Evolutionary conservation across 2,888 invertebrate species (phyloP), one percentile per base, ranked within the genome.

Genomic region (Callyntrura guangdongensis): DNA sequence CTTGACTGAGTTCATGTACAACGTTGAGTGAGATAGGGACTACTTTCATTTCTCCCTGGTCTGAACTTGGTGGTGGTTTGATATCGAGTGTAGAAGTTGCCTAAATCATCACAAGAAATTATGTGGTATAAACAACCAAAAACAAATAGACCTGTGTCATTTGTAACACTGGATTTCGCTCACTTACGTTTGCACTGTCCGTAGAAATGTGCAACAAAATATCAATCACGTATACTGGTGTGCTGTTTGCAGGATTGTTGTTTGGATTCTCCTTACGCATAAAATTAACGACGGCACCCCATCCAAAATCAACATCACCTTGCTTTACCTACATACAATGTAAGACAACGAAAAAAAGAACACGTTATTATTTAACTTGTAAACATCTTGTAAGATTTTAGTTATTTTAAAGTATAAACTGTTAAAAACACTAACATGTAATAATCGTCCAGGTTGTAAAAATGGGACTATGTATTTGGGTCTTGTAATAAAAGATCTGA

Each of bases 251-350:
- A 0, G 94, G 93, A 77, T 93, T 86, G 94, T 95, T 91, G 84
- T 92, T 84, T 95, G 94, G 91, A 92, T 95, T 91, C 81, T 93
- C 92, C 91, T 97, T 97, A 94, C 98, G 98, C 94, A 97, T 97
- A 94, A 98, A 99, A 95, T 98, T 99, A 0, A 99, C 96, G 84
- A 99, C 97, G 77, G 98, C 97, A 12, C 99, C 99, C 99, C 99
- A 99, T 94, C 99, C 99, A 95, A 98, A 99, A 94, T 98, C 97
- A 93, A 97, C 96, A 53, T 96, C 97, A 69, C 97, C 97, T 93
- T 97, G 97, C 95, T 98, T 97, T 3, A 98, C 96, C 97, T 98
- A 93, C 12, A 91, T 56, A 36, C n/a, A 49, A 77, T 45, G 47
- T 12, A 69, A 69, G n/a, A n/a, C n/a, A n/a, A n/a, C n/a, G n/a